Evolutionary conservation across 1,140 invertebrate species (phyloP).

Genomic region (Ridgeia piscesae): DNA sequence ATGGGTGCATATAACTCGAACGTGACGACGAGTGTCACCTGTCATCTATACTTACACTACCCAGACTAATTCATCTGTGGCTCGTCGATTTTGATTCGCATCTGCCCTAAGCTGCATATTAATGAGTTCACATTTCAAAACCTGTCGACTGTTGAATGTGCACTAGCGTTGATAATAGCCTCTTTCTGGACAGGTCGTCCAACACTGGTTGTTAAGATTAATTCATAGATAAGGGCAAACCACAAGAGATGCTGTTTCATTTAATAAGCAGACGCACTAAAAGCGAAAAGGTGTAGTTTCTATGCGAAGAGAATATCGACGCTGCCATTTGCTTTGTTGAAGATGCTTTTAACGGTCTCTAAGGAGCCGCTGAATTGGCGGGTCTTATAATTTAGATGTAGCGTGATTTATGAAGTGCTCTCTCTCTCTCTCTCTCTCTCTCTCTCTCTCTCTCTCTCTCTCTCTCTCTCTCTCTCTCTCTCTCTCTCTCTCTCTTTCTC

Average conservation of each 20-base stretch:
- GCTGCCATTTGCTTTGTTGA: neutral
- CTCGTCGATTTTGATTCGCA: neutral
- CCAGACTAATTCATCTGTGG: neutral
- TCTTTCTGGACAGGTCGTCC: neutral
- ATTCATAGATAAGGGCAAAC: neutral
- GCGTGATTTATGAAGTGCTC: too few species aligned
- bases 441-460: too few species aligned
- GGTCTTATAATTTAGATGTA: neutral
- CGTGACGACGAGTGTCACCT: neutral
- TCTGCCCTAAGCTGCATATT: neutral
- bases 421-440: too few species aligned
- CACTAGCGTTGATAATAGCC: neutral
- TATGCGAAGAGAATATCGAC: neutral
- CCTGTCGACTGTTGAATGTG: neutral
- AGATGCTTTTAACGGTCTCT: neutral
- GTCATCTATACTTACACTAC: neutral
- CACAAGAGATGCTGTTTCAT: neutral
- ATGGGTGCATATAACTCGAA: neutral
- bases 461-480: too few species aligned
- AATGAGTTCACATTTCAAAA: neutral
- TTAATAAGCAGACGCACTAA: neutral
- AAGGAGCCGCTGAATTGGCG: neutral
- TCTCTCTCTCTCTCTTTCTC: too few species aligned
- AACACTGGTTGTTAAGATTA: neutral
- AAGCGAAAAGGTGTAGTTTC: neutral